phyloP scores from a whole-genome alignment of 2,888 invertebrate species.

The Microchrysa polita region DNA sequence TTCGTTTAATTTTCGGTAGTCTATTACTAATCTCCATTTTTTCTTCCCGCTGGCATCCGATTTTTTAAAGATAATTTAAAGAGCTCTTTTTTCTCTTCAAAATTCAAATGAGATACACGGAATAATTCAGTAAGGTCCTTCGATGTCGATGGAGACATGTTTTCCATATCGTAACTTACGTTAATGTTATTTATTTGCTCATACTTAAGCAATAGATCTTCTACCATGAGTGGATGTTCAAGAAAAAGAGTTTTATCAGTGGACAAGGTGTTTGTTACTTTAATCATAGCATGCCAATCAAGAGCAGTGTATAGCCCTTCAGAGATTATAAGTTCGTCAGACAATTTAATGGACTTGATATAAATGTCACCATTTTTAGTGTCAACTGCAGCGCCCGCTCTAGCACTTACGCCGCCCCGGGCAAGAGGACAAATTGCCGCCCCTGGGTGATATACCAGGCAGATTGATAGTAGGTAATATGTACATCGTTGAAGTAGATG shows the following conservation, averaged over 20 bases:
- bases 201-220: background rate
- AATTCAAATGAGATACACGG: background rate
- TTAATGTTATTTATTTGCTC: conserved; percentile 1
- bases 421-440: no score
- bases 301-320: conserved; percentile 4
- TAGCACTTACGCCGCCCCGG: no score
- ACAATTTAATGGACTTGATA: background rate
- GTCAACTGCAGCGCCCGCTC: no score
- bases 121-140: background rate
- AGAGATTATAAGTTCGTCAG: background rate
- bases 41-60: conserved; percentile 18
- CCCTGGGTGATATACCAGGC: no score
- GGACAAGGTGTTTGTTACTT: background rate
- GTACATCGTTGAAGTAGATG: no score
- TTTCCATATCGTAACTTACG: background rate
- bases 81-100: conserved; percentile 1
- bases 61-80: background rate
- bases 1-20: conserved; percentile 53
- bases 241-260: background rate
- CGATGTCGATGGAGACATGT: background rate
- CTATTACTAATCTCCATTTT: conserved; percentile 52
- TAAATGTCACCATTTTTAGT: background rate
- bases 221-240: conserved; percentile 3
- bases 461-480: no score
- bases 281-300: conserved; percentile 5